phyloP scores from a whole-genome alignment of 2,113 vertebrate genomes.

The Ancistrus triradiatus region DNA sequence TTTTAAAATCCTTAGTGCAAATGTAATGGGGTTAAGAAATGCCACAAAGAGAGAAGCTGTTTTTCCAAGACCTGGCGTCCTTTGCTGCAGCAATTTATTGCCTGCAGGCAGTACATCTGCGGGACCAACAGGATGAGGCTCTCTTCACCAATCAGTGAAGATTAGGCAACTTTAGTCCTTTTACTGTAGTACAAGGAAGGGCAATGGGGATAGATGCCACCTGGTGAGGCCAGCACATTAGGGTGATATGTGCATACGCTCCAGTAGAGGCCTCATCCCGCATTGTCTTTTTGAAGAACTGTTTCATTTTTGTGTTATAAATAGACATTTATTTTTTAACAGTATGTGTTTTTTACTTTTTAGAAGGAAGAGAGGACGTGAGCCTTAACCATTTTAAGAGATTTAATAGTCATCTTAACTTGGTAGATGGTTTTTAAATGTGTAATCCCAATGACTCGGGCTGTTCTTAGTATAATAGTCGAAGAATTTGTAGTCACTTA shows the following conservation, averaged over 20 bases:
- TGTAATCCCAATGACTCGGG: background rate
- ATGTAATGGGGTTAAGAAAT: background rate
- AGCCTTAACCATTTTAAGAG: background rate
- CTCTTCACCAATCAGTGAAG: no score
- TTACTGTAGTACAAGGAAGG: background rate
- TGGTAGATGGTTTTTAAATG: background rate
- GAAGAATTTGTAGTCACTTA: background rate
- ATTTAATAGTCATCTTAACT: background rate
- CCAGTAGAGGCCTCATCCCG: background rate
- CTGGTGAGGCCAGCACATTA: background rate
- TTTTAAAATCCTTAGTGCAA: background rate
- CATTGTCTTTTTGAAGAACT: background rate
- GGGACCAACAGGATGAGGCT: no score
- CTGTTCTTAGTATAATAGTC: background rate
- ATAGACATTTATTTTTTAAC: no score
- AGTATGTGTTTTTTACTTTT: background rate
- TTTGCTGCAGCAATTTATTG: background rate
- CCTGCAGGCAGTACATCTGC: no score
- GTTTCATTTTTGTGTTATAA: background rate
- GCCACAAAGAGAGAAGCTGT: background rate
- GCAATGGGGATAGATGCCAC: background rate
- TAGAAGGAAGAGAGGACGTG: background rate
- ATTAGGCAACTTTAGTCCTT: background rate
- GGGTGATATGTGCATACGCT: background rate
- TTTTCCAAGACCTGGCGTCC: background rate